These are phyloP conservation scores for Crocuta crocuta DNA, from an alignment of 2,113 vertebrate species.

Conservation along the genomic window DNA sequence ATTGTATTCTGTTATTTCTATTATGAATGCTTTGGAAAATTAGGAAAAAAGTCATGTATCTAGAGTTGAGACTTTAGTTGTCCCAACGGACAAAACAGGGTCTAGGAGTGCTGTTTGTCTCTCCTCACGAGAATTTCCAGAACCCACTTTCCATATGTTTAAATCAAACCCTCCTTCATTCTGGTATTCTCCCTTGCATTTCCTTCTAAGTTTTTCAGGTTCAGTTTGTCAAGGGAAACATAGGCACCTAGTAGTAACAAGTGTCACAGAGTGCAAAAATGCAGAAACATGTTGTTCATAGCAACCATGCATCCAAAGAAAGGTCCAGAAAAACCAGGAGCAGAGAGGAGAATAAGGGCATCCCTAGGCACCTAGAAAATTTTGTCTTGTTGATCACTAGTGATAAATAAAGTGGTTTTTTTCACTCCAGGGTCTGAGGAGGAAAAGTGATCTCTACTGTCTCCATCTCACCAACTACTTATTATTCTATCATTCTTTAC, in stretches of 20 bases:
- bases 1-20: not conserved
- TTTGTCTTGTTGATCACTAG: not conserved
- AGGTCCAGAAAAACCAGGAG: not conserved
- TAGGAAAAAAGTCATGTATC: not conserved
- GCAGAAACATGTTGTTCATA: not conserved
- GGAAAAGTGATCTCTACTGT: not conserved
- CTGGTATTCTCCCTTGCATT: not conserved
- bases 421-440: not conserved
- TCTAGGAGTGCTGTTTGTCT: not conserved
- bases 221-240: not conserved
- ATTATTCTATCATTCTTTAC: not conserved
- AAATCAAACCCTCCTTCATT: not conserved
- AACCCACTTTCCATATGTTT: not conserved
- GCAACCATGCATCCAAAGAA: not conserved
- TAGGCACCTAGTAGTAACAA: not conserved
- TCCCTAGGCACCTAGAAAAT: not conserved
- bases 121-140: not conserved
- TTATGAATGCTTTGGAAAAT: not conserved
- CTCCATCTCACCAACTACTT: not conserved
- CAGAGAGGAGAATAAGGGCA: not conserved
- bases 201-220: not conserved
- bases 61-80: not conserved
- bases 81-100: too few relatives aligned
- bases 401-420: not conserved
- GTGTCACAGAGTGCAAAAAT: not conserved